Evolutionary conservation across 2,113 vertebrate genomes (phyloP), one percentile per base, ranked within the genome.

Genomic region (Mohoua ochrocephala): DNA sequence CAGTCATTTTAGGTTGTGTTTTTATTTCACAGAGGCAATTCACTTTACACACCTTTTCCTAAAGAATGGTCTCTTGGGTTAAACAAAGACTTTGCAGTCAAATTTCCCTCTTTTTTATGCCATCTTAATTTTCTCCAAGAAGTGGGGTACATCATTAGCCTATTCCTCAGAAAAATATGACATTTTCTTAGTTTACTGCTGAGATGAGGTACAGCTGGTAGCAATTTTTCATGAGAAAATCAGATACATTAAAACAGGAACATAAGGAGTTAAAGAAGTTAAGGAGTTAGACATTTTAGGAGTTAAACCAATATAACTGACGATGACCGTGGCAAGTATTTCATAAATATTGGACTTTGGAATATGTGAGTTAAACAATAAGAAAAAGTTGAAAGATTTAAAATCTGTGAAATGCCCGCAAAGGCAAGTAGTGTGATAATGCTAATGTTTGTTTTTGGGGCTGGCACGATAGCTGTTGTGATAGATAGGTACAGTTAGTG

Each of bases 141-240:
- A n/a, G 13, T 1, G 15, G 4, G 0, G 0, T n/a, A 30, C 7
- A 17, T 56, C 5, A 47, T 9, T 24, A 68, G 9, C 4, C 3
- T 68, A 10, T 45, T 78, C 20, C 27, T 87, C 22, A 57, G 16
- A 59, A 79, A 19, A 60, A 21, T 27, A 3, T 3, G 31, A 13
- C 1, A 6, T 4, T 63, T 75, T 15, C 17, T 19, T 39, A 41
- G 7, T 47, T 81, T 47, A 68, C 7, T n/a, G 18, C 18, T 49
- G 10, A 63, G 35, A 50, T 12, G 15, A 83, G 11, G 12, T 68
- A 60, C 33, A 71, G 3, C 21, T 61, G 16, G 8, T 24, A 73
- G 5, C 10, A 41, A 30, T 49, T 91, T 68, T 71, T 28, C 15
- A 35, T 18, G 9, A 82, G 11, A 56, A 67, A 67, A 91, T 35